A percentile compares a stretch with the other conserved stretches of the same genome.
phyloP scores from a whole-genome alignment of 2,888 invertebrate genomes.

The Drosophila cognata region DNA sequence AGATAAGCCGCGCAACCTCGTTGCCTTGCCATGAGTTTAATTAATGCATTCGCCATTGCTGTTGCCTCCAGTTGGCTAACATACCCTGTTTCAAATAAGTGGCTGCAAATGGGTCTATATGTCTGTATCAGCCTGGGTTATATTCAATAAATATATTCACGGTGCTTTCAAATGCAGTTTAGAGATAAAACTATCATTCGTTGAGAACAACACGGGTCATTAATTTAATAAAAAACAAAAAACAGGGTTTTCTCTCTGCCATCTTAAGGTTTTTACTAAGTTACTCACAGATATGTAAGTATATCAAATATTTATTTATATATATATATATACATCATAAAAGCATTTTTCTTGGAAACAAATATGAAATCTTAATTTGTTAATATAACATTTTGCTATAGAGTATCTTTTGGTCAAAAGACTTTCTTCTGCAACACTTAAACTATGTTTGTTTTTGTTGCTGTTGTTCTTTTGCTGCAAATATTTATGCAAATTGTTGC shows the following conservation, averaged over 20 bases:
- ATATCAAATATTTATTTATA: too few species aligned
- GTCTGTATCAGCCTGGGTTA: not conserved
- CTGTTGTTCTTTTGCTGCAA: constrained; percentile 59
- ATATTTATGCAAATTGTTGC: constrained; percentile 72
- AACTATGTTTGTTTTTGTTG: constrained; percentile 1
- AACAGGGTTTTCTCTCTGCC: not conserved
- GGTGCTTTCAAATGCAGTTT: not conserved
- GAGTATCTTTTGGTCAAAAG: constrained; percentile 8
- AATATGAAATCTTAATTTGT: not conserved
- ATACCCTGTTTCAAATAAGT: constrained; percentile 27
- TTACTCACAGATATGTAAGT: too few species aligned
- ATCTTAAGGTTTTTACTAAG: not conserved
- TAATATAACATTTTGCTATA: not conserved
- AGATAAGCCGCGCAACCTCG: constrained; percentile 74
- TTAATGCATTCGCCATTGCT: constrained; percentile 72
- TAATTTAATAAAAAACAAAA: not conserved
- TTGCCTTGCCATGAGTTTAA: constrained; percentile 75
- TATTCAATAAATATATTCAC: not conserved
- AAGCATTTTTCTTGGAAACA: not conserved
- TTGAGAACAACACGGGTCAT: not conserved
- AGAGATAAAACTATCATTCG: not conserved
- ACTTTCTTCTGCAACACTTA: constrained; percentile 1
- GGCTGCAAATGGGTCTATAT: constrained; percentile 1
- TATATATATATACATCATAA: too few species aligned
- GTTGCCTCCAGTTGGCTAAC: constrained; percentile 30